Conservation (phyloP, 1,140 invertebrate genomes). For the Papilio helenus region DNA sequence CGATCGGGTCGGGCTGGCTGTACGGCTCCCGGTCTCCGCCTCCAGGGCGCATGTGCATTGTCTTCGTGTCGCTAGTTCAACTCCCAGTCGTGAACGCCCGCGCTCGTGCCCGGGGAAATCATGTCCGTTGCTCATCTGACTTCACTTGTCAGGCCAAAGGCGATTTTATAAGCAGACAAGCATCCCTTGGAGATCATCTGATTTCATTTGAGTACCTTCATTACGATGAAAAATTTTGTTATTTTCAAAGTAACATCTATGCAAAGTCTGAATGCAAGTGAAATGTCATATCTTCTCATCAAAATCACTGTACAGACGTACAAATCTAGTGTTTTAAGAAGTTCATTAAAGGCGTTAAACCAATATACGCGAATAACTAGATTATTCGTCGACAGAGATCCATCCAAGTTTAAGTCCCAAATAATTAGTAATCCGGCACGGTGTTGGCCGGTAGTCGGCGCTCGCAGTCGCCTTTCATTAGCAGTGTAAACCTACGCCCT, state of each 20-base stretch:
- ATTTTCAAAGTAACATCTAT: background rate
- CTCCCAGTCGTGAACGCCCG: conserved; percentile 60
- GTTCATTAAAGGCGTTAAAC: background rate
- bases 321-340: background rate
- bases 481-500: conserved; percentile 70
- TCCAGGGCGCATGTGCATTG: conserved; percentile 42
- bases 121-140: conserved; percentile 51
- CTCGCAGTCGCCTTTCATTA: conserved; percentile 71
- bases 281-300: no score
- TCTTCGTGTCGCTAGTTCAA: conserved; percentile 49
- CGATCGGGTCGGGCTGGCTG: conserved; percentile 48
- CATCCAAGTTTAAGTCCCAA: conserved; percentile 30
- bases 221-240: conserved; percentile 13
- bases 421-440: conserved; percentile 30
- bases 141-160: conserved; percentile 31
- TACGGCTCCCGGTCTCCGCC: conserved; percentile 5
- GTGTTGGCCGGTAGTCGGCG: conserved; percentile 46
- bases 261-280: background rate
- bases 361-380: background rate
- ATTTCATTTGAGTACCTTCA: conserved; percentile 21
- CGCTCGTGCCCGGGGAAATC: conserved; percentile 73
- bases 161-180: conserved; percentile 24
- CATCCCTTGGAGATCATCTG: conserved; percentile 8
- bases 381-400: conserved; percentile 26
- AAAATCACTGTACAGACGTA: no score